phyloP scores from a whole-genome alignment of 2,888 invertebrate genomes.

The Apocheima hispidaria region DNA sequence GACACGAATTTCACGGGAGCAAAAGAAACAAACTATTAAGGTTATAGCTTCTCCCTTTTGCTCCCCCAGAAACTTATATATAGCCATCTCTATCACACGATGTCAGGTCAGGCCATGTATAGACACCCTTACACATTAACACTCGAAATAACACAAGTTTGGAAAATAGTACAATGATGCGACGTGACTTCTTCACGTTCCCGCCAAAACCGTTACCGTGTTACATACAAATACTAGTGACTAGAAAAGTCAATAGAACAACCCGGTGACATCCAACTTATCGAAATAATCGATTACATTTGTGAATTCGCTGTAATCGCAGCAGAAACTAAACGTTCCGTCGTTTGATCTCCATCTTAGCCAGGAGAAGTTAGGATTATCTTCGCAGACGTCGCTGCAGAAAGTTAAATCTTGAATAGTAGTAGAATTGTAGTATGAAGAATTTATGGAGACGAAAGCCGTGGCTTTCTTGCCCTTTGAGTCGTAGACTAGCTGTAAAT shows the following conservation, averaged over 20 bases:
- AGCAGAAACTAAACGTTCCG: slow-evolving; percentile 75
- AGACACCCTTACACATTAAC: too few relatives aligned
- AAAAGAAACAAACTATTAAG: too few relatives aligned
- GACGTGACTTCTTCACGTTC: too few relatives aligned
- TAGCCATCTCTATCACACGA: too few relatives aligned
- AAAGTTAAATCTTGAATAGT: slow-evolving; percentile 56
- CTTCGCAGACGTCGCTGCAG: slow-evolving; percentile 67
- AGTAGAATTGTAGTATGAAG: slow-evolving; percentile 64
- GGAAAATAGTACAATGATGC: too few relatives aligned
- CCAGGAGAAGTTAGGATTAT: slow-evolving; percentile 61
- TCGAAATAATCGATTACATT: slow-evolving; percentile 54
- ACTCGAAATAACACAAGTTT: too few relatives aligned
- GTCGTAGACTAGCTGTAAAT: slow-evolving; percentile 71
- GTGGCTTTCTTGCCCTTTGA: slow-evolving; percentile 55
- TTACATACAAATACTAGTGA: neutral
- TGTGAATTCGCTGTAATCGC: slow-evolving; percentile 64
- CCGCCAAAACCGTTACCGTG: too few relatives aligned
- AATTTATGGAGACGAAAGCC: slow-evolving; percentile 72
- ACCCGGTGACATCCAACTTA: slow-evolving; percentile 21
- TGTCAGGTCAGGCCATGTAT: too few relatives aligned
- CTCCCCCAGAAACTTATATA: too few relatives aligned
- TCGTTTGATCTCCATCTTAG: slow-evolving; percentile 71
- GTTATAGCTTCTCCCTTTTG: too few relatives aligned
- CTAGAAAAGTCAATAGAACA: slow-evolving; percentile 34
- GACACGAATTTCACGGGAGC: too few relatives aligned